Evolutionary conservation across 2,797 vertebrate genomes (phyloP).

Genomic region (Sardinella longiceps): DNA sequence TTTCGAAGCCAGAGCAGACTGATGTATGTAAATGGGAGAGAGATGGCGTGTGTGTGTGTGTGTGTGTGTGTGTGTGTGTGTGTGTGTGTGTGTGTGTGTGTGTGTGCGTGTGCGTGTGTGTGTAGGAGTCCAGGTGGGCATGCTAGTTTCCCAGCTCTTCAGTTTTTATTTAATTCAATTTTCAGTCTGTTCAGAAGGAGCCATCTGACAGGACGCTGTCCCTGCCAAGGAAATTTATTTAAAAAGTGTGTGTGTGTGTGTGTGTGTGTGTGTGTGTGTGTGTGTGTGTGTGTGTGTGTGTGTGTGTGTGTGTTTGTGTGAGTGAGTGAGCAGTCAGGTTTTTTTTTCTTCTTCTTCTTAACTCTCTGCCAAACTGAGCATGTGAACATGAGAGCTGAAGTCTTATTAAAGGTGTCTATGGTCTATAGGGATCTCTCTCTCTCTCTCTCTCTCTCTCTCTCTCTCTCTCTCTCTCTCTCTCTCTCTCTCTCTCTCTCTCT

Average conservation of each 20-base stretch:
- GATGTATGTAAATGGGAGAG: not conserved
- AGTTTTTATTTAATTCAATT: conserved; percentile 20
- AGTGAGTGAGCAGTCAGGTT: no score
- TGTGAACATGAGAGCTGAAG: conserved; percentile 5
- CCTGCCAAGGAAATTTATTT: conserved; percentile 19
- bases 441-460: no score
- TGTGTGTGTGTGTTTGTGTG: no score
- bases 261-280: not conserved
- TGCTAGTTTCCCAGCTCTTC: not conserved
- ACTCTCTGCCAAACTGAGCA: not conserved
- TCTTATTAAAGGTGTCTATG: conserved; percentile 1
- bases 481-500: no score
- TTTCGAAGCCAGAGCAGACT: not conserved
- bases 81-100: not conserved
- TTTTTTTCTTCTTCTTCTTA: no score
- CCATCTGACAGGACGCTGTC: conserved; percentile 6
- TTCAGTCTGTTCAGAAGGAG: conserved; percentile 10
- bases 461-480: no score
- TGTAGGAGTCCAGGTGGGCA: not conserved
- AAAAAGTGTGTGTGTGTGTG: not conserved
- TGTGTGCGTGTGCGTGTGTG: not conserved
- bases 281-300: not conserved
- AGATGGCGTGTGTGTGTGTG: not conserved
- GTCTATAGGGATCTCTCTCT: no score
- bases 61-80: not conserved